Evolutionary conservation across 2,888 invertebrate genomes (phyloP), one percentile per base, ranked within the genome.

Genomic region (Pseudococcus longispinus): DNA sequence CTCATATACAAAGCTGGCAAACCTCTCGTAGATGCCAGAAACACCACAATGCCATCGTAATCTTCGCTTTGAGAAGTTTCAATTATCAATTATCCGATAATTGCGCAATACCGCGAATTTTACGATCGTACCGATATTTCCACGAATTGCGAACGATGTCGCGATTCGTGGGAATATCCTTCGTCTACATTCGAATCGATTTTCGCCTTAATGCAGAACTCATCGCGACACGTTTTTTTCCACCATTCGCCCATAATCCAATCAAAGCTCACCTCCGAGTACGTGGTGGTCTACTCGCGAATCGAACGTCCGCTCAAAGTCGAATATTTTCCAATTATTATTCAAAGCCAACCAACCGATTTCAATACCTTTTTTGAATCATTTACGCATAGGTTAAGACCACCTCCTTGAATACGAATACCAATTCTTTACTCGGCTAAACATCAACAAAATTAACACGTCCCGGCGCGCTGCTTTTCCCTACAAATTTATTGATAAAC

Each of bases 341-440:
- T 80, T 80, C 77, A 80, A 80, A 26, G 77, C 77, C 20, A 42
- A 0, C 42, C 77, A 2, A 80, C 15, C 37, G 77, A 42, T 80
- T 80, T 80, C 77, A 80, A 80, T 80, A 80, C 77, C 77, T 80
- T 80, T 80, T 80, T 80, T 23, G 77, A 80, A 42, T 80, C 77
- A 80, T 80, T 80, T 80, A 80, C 77, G 77, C 20, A 23, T 60
- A 80, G 42, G 77, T 42, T 20, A 3, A 80, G 77, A 80, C 20
- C 42, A 80, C 20, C 77, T 80, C 23, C 37, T 60, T 23, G 23
- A 46, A 32, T 60, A 70, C 77, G 37, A 80, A 80, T 80, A 18
- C 77, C 37, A 80, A 80, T 42, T 8, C 60, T 42, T 6, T 4
- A 42, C n/a, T 20, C 29, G 18, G 23, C 23, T 11, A 80, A 20